Percentiles rank a stretch among this genome's conserved stretches.
phyloP scores from a whole-genome alignment of 1,140 invertebrate genomes.

The Orchestia grillus region DNA sequence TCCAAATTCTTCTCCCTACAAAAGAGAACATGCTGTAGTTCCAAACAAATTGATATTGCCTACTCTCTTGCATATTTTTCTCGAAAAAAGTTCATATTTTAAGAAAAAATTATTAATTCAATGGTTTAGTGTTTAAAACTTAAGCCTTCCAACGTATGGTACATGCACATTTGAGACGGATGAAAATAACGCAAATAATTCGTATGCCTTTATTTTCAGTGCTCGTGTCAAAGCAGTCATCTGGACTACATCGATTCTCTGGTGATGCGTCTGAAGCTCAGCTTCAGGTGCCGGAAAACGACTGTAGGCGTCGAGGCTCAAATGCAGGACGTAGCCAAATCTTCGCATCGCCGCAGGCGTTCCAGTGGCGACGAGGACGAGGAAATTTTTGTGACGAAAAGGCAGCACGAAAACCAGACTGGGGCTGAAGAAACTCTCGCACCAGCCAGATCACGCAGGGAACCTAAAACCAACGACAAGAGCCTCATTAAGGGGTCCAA shows the following conservation, averaged over 20 bases:
- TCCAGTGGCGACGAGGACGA: background rate
- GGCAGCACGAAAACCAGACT: background rate
- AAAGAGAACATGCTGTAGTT: too few relatives aligned
- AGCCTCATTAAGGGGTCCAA: background rate
- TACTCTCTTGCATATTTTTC: too few relatives aligned
- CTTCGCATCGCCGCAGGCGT: background rate
- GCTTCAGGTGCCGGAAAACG: background rate
- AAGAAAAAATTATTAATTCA: background rate
- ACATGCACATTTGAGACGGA: too few relatives aligned
- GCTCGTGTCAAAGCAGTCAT: background rate
- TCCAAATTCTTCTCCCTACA: too few relatives aligned
- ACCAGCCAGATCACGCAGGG: background rate
- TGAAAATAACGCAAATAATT: background rate
- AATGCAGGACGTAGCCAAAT: background rate
- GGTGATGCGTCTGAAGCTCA: background rate
- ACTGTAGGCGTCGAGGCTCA: too few relatives aligned
- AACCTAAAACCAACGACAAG: background rate
- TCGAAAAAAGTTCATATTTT: too few relatives aligned
- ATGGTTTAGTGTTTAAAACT: background rate
- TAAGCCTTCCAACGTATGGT: too few relatives aligned
- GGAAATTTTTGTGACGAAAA: background rate
- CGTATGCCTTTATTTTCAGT: background rate
- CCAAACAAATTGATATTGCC: too few relatives aligned
- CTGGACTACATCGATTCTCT: conserved; percentile 4
- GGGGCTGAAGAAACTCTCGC: background rate